A percentile compares a stretch with the other conserved stretches of the same genome.
These are phyloP conservation scores for Allobates femoralis DNA, from an alignment of 2,797 vertebrate genomes.

Conservation along the genomic window DNA sequence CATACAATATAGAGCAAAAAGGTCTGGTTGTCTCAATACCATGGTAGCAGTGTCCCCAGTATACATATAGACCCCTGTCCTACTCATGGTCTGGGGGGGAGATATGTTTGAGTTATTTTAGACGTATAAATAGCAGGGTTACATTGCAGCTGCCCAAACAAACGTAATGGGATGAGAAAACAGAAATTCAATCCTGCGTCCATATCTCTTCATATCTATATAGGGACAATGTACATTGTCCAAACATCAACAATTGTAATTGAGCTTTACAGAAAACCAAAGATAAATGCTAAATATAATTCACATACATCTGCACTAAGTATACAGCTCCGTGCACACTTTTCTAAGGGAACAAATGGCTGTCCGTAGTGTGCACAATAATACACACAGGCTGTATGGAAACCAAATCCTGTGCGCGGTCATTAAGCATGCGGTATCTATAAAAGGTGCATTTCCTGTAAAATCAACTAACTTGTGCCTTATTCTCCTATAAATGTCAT, in stretches of 20 bases:
- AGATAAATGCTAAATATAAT: constrained; percentile 18
- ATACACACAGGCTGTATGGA: neutral
- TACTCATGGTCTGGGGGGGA: neutral
- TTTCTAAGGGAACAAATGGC: neutral
- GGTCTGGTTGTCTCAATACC: neutral
- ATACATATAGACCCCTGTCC: neutral
- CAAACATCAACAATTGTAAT: constrained; percentile 27
- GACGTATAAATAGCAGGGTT: constrained; percentile 34
- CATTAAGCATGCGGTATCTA: neutral
- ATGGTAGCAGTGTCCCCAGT: neutral
- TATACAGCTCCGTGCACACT: neutral
- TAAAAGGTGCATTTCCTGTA: neutral
- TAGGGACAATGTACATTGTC: neutral
- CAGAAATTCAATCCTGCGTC: constrained; percentile 7
- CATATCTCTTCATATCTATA: constrained; percentile 4
- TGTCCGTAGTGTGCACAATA: neutral
- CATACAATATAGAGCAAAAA: neutral
- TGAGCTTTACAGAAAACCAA: constrained; percentile 35
- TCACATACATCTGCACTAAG: neutral
- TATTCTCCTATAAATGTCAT: neutral
- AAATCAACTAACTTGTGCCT: neutral
- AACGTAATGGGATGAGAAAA: constrained; percentile 26
- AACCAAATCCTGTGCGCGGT: too few relatives aligned
- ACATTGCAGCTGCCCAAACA: constrained; percentile 33
- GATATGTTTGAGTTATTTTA: constrained; percentile 17